Base-by-base conservation (phyloP, 2,888 invertebrate genomes). In the Blastobasis lacticolella region DNA sequence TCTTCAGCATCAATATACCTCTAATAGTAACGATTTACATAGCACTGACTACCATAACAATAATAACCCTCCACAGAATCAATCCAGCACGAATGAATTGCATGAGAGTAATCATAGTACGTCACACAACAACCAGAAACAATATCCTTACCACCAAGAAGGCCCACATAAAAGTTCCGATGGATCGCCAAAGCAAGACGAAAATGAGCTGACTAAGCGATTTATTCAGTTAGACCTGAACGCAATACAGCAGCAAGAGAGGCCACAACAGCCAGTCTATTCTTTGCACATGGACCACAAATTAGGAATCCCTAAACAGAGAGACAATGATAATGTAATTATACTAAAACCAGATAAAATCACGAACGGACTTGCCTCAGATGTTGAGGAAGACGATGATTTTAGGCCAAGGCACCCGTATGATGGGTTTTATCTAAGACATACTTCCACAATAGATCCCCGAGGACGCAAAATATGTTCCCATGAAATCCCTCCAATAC, bases 351-450 rank as follows among this genome's bases (percentile, higher is more conserved):
- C 59, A 23, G 57, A 58, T 43, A 61, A 45, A 56, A 57, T 62
- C 37, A 54, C 69, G 51, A 84, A 83, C 63, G 83, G 81, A 44
- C 64, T 75, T 56, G 55, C 66, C 8, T 75, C 77, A 5, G 80
- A 75, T 43, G 61, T 62, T 40, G 83, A 83, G 45, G 71, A 70
- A 63, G 78, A 78, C 41, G 83, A 85, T 46, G 81, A 81, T 52
- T 65, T 78, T 50, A 68, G 69, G 51, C 88, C 88, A n/a, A 75
- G 88, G 56, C 89, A 89, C 60, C 88, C 88, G 5, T 89, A 89
- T 55, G 89, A 89, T 61, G 85, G 81, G 23, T 89, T 78, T 64
- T 89, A 88, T 57, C 72, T 89, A 61, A 75, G 80, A 57, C 89
- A 89, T 61, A 75, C 67, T 62, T 63, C 68, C 40, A 81, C 82